Evolutionary conservation across 30 jellyfish, hydroid and myxozoan species (phyloP), one percentile per base, ranked within the genome.

Genomic region (Catostylus mosaicus): DNA sequence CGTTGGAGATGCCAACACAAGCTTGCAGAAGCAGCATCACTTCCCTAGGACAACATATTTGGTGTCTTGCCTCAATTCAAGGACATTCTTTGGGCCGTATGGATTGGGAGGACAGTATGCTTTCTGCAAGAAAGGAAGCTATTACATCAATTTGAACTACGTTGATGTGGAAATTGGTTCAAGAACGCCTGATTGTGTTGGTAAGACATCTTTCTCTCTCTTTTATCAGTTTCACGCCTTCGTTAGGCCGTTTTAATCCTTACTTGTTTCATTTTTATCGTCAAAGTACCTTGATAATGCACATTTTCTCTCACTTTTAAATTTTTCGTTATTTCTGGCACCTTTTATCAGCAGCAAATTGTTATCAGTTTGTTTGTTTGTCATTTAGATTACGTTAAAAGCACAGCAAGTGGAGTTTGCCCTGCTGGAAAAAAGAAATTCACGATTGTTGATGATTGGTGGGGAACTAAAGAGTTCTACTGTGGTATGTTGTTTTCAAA

Each of bases 101-200:
- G 96, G 96, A 30, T 23, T 37, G 33, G 30, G 45, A 16, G 70
- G 74, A 29, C 81, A 66, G 27, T 18, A 31, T 23, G 96, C 79
- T 4, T 40, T 48, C 75, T 85, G 96, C 36, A 56, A 76, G 19
- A 26, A 65, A 18, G 84, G 85, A 62, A 60, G 69, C 57, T 85
- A 85, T 24, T 46, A 23, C 35, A 43, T 80, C 54, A 37, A 80
- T 65, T 7, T 63, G 64, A 51, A 40, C 63, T 31, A n/a, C 34
- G 48, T 23, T 16, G 57, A 60, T 40, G 47, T 47, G 60, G 51
- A 78, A 24, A 64, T 91, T 78, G 98, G 96, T 9, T 26, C 50
- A 45, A 45, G 65, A 30, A 50, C 84, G 1, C 98, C 98, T 9
- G 89, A 56, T 31, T 91, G 98, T 35, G 98, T 91, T 50, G 82